A percentile compares a stretch with the other conserved stretches of the same genome.
These are phyloP conservation scores for Laticauda laticaudata DNA, from an alignment of 2,113 vertebrate species.

Conservation along the genomic window DNA sequence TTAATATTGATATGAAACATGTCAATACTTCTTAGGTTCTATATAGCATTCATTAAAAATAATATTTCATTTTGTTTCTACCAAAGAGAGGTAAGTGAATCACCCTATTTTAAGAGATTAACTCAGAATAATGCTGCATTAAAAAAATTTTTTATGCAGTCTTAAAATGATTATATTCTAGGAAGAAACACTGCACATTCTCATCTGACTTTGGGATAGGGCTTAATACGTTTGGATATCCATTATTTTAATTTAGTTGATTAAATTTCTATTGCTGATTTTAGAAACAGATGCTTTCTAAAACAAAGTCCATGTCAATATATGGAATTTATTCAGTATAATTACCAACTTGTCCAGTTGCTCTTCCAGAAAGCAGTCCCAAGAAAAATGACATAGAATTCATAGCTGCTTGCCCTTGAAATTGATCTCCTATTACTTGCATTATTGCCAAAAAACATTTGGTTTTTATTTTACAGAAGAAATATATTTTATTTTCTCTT, in stretches of 20 bases:
- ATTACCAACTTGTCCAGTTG: slow-evolving; percentile 4
- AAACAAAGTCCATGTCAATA: background rate
- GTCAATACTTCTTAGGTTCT: background rate
- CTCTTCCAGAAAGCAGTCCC: slow-evolving; percentile 21
- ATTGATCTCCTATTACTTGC: slow-evolving; percentile 20
- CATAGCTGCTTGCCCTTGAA: slow-evolving; percentile 34
- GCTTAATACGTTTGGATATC: background rate
- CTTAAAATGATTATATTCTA: background rate
- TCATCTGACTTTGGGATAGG: background rate
- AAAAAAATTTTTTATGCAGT: background rate
- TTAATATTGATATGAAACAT: background rate
- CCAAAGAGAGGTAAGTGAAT: background rate
- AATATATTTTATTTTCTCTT: background rate
- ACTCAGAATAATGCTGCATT: background rate
- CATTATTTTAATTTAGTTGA: background rate
- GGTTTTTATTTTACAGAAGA: background rate
- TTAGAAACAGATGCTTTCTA: slow-evolving; percentile 4
- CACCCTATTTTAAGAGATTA: background rate
- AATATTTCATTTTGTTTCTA: background rate
- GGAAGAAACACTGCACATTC: background rate
- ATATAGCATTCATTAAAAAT: background rate
- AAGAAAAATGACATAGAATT: slow-evolving; percentile 18
- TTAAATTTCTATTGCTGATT: slow-evolving; percentile 7
- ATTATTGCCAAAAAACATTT: slow-evolving; percentile 1
- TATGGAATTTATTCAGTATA: slow-evolving; percentile 20